Base-by-base conservation (phyloP, 2,113 vertebrate genomes). In the Anseranas semipalmata region DNA sequence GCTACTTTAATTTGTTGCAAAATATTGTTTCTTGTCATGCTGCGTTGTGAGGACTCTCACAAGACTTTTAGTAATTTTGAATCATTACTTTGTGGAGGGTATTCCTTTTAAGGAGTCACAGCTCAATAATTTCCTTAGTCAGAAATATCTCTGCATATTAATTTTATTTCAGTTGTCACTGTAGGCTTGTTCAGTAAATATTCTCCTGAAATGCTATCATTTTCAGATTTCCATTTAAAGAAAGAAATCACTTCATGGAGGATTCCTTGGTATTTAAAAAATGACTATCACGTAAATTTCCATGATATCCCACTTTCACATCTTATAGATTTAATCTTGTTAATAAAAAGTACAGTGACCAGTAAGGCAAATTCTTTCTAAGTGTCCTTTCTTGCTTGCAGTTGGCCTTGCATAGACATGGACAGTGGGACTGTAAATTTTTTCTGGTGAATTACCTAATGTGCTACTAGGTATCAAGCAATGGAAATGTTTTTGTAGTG, bases 21-120 rank as follows among this genome's bases (percentile, higher is more conserved):
- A 79, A 53, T 28, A 14, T 11, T 37, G 11, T 68, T 73, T 77
- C 77, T 63, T 78, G 70, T 73, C 66, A 73, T 0, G 1, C 32
- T 75, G 58, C 35, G n/a, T 9, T 83, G 22, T 58, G 35, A 67
- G 16, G 22, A 41, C 20, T 88, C 63, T 87, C 85, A n/a, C 30
- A 87, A 67, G 53, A 62, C 66, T 28, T 78, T 11, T 75, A 59
- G 67, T 88, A 9, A 48, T 88, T 90, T 65, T 92, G 85, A 93
- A 62, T 55, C 37, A 30, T 53, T 77, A 9, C 30, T 80, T 73
- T 2, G 13, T 33, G n/a, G 75, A 77, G 22, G 22, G 32, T 56
- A 73, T 84, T 93, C 67, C 84, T 94, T 91, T 86, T 86, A 88
- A 94, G 68, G 77, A 86, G 19, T 76, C 52, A 30, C n/a, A 87